Percentiles rank a stretch among this genome's conserved stretches.
These are phyloP conservation scores for Helogale parvula DNA, from an alignment of 2,113 vertebrate genomes.

Conservation along the genomic window DNA sequence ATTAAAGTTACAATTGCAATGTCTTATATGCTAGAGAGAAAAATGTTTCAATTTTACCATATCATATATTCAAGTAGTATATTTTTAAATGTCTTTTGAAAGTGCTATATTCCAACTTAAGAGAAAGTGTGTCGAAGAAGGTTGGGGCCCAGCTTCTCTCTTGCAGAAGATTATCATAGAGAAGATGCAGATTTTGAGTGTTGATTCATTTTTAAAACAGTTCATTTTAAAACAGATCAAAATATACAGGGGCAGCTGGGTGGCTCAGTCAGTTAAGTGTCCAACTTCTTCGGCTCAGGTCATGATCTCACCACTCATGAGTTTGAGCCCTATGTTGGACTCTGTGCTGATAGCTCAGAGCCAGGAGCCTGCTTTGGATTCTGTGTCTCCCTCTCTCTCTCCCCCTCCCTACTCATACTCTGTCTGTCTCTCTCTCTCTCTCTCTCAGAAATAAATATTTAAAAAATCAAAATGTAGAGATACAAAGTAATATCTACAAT, in stretches of 20 bases:
- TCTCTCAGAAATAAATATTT: too few species aligned
- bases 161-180: constrained; percentile 10
- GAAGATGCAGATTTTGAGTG: not conserved
- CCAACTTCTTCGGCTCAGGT: too few species aligned
- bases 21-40: not conserved
- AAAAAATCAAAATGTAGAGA: not conserved
- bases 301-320: too few species aligned
- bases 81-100: constrained; percentile 10
- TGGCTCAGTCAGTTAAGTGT: too few species aligned
- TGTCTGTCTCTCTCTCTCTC: too few species aligned
- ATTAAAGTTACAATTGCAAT: not conserved
- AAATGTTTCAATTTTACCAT: not conserved
- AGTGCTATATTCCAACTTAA: constrained; percentile 8
- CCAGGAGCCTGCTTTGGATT: too few species aligned
- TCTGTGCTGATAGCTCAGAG: too few species aligned
- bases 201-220: constrained; percentile 13
- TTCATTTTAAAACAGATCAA: not conserved
- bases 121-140: not conserved
- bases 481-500: not conserved
- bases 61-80: not conserved
- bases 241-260: too few species aligned
- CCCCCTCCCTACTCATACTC: too few species aligned
- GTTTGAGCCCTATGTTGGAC: too few species aligned
- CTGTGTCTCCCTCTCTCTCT: too few species aligned
- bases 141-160: not conserved